A percentile compares a stretch with the other conserved stretches of the same genome.
Evolutionary conservation across 1,140 invertebrate genomes (phyloP).

Genomic region (Trichonephila inaurata): DNA sequence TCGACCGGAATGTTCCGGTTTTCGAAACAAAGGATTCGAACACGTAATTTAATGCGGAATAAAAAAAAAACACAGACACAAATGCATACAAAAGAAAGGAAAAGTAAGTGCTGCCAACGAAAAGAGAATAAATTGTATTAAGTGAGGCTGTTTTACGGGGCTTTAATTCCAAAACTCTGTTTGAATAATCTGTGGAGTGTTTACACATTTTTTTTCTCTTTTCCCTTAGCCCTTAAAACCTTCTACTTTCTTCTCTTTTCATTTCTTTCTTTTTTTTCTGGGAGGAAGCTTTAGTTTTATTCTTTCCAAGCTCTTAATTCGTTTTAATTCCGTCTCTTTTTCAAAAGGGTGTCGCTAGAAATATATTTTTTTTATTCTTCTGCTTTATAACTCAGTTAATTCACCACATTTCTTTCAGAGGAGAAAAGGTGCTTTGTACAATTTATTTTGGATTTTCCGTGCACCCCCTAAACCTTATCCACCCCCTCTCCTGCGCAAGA

Average conservation of each 20-base stretch:
- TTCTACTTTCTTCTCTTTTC: conserved; percentile 5
- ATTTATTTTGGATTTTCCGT: conserved; percentile 23
- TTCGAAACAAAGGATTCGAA: conserved; percentile 68
- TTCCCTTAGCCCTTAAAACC: neutral
- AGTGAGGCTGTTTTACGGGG: conserved; percentile 73
- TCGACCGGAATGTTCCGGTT: conserved; percentile 66
- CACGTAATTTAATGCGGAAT: conserved; percentile 69
- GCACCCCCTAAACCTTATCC: neutral
- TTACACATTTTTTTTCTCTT: conserved; percentile 64
- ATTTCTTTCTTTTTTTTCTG: neutral
- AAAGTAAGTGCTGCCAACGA: conserved; percentile 35
- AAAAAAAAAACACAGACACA: conserved; percentile 21
- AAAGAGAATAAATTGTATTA: conserved; percentile 74
- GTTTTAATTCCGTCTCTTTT: conserved; percentile 64
- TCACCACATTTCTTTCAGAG: conserved; percentile 21
- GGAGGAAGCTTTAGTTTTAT: conserved; percentile 44
- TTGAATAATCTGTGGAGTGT: conserved; percentile 72
- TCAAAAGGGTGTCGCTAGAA: conserved; percentile 17
- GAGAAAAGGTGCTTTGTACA: conserved; percentile 47
- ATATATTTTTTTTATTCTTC: neutral
- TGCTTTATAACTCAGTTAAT: conserved; percentile 58
- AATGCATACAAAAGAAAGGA: conserved; percentile 41
- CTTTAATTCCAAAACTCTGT: conserved; percentile 74
- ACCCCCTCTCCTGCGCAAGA: neutral
- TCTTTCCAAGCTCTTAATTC: conserved; percentile 61